A percentile compares a stretch with the other conserved stretches of the same genome.
Evolutionary conservation across 2,113 vertebrate species (phyloP).

Genomic region (Sander lucioperca): DNA sequence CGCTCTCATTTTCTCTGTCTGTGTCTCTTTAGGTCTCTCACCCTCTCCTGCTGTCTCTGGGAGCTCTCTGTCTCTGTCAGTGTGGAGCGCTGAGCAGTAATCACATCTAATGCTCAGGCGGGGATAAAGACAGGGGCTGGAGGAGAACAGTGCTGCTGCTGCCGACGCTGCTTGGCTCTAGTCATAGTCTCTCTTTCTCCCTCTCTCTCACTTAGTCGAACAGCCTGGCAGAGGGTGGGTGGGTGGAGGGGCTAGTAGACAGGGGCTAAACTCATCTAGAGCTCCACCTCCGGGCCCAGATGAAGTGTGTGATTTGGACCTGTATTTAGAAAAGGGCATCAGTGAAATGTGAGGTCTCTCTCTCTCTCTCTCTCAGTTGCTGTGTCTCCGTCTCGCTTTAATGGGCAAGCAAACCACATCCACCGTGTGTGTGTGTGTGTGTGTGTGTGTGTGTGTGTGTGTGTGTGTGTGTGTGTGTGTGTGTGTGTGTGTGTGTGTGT

Average conservation of each 20-base stretch:
- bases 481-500: not conserved
- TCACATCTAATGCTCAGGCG: conserved; percentile 88
- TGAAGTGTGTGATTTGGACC: conserved; percentile 80
- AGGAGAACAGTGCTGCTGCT: conserved; percentile 73
- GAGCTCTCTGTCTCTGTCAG: conserved; percentile 84
- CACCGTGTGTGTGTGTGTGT: not conserved
- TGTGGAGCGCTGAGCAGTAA: conserved; percentile 86
- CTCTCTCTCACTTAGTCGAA: conserved; percentile 49
- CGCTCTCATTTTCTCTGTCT: conserved; percentile 4
- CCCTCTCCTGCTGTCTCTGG: conserved; percentile 76
- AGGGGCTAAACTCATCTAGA: conserved; percentile 79
- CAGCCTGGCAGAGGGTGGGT: conserved; percentile 58
- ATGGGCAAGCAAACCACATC: conserved; percentile 38
- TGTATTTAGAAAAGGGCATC: conserved; percentile 78
- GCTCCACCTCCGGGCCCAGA: conserved; percentile 77
- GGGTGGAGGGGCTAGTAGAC: conserved; percentile 45
- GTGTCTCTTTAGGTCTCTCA: conserved; percentile 66
- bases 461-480: not conserved
- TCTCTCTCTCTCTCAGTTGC: conserved; percentile 40
- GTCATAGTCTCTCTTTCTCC: conserved; percentile 49
- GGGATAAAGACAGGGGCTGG: conserved; percentile 82
- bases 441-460: not conserved
- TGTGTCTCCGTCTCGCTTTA: conserved; percentile 27
- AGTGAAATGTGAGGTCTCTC: conserved; percentile 75
- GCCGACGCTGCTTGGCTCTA: conserved; percentile 58